Percentiles rank a stretch among this genome's conserved stretches.
Conservation (phyloP, 1,140 invertebrate genomes). For the Manduca sexta region DNA sequence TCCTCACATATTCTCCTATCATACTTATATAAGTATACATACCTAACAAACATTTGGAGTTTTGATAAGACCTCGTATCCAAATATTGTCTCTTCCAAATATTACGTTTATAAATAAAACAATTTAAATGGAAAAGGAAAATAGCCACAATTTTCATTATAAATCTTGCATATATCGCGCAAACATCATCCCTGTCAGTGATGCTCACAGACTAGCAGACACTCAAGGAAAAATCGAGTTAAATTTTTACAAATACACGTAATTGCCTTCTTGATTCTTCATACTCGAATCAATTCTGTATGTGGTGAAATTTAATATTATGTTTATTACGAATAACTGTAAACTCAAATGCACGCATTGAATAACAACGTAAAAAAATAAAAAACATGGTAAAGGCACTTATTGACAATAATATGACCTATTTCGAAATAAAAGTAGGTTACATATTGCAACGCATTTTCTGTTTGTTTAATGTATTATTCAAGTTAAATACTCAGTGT, state of each 20-base stretch:
- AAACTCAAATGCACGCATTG: background rate
- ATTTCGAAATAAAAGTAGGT: background rate
- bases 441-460: background rate
- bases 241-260: too few species aligned
- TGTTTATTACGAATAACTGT: background rate
- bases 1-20: conserved; percentile 70
- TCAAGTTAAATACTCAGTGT: too few species aligned
- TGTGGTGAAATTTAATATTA: too few species aligned
- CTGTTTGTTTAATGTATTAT: background rate
- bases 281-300: too few species aligned
- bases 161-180: conserved; percentile 69
- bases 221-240: conserved; percentile 29
- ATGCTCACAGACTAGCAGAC: conserved; percentile 70
- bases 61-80: conserved; percentile 6
- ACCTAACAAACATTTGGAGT: conserved; percentile 30
- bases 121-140: background rate
- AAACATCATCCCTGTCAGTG: conserved; percentile 71
- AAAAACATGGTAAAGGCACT: conserved; percentile 40
- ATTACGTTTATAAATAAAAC: conserved; percentile 29
- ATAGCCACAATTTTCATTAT: conserved; percentile 22
- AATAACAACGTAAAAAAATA: too few species aligned
- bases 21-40: conserved; percentile 62
- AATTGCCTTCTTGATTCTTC: too few species aligned
- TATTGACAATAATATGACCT: conserved; percentile 11
- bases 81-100: conserved; percentile 16